phyloP scores from a whole-genome alignment of 2,888 invertebrate species.

The Cacoxenus indagator region DNA sequence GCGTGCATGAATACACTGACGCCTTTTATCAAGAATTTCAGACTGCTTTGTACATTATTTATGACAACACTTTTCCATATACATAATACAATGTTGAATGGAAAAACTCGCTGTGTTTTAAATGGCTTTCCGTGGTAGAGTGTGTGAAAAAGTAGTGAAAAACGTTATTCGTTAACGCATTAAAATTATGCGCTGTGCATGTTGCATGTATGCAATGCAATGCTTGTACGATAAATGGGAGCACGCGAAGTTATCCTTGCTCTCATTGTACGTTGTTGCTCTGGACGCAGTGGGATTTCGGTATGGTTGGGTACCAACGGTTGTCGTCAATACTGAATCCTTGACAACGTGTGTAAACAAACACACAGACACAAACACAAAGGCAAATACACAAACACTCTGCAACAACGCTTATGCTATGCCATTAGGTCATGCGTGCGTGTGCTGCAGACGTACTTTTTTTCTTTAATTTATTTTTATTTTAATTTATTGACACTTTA shows the following conservation, averaged over 20 bases:
- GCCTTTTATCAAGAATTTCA: no score
- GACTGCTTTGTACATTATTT: not conserved
- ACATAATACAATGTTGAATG: no score
- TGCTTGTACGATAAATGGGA: not conserved
- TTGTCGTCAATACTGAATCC: no score
- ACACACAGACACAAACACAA: no score
- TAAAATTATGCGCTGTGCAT: conserved; percentile 2
- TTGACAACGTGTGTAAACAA: no score
- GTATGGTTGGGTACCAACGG: no score
- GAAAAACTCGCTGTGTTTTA: not conserved
- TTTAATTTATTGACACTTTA: conserved; percentile 6
- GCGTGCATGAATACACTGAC: no score
- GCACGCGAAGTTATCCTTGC: not conserved
- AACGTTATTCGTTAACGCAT: not conserved
- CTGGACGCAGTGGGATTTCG: not conserved
- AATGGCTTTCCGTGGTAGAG: not conserved
- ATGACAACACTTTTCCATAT: not conserved
- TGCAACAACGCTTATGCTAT: not conserved
- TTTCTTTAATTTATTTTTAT: not conserved
- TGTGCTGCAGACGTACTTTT: not conserved
- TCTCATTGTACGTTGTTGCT: not conserved
- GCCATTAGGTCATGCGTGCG: conserved; percentile 8
- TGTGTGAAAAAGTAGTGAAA: not conserved
- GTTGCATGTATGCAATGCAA: not conserved
- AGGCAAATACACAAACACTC: not conserved